Base-by-base conservation (phyloP, 2,888 invertebrate genomes). In the Alloscopus bannaensis region DNA sequence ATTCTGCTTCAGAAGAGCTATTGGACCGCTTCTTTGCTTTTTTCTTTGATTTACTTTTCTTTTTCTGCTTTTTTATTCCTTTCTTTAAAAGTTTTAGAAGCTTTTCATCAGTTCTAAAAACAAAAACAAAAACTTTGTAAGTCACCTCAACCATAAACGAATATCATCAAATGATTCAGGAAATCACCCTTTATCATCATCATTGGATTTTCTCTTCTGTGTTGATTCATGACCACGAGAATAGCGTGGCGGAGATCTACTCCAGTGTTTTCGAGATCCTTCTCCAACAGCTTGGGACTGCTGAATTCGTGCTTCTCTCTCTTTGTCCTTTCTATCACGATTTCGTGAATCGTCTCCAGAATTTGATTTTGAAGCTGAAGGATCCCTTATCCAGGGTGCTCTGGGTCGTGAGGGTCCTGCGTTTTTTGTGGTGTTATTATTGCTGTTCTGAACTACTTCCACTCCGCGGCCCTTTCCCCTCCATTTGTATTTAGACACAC, bases 401-500 rank as follows among this genome's bases (percentile, higher is more conserved):
- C 76, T 47, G 18, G 76, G 76, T 62, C 76, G 57, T 3, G 68
- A 52, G 29, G 62, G 69, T 16, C 64, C 26, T 20, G 57, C 55
- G 45, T 65, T 22, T 2, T 20, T 42, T 18, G 64, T 80, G n/a
- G 24, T 64, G 24, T 31, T 24, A 11, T 57, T 50, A 11, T 84
- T 81, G 4, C 81, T 66, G 11, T 83, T 82, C 4, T 84, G 77
- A 68, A 81, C 69, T 16, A 84, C 59, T 71, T 84, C 78, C 16
- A 85, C 84, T 40, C 85, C 84, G 22, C 84, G 81, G 60, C 89
- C 96, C 89, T 96, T 96, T 1, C 96, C 96, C 69, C 93, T 91
- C 95, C 96, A 97, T 86, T 93, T 93, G 86, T 96, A 92, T 89
- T 98, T 98, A 1, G 99, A 93, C 0, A 99, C 99, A 62, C 98